These are phyloP conservation scores for Sterrhoptilus dennistouni DNA, from an alignment of 2,113 vertebrate genomes.

Conservation along the genomic window DNA sequence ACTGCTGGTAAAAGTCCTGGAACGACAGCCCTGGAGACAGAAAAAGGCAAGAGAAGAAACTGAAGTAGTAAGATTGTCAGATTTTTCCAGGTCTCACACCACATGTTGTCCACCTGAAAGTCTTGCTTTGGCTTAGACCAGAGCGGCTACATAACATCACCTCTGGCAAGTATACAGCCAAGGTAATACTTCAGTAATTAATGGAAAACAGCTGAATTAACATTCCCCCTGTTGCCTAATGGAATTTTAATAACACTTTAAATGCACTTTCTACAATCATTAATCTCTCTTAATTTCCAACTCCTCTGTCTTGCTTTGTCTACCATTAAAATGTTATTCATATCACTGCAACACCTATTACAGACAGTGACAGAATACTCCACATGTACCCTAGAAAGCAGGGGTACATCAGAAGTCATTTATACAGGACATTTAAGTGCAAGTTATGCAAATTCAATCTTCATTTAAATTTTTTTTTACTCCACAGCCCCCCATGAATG, in stretches of 20 bases:
- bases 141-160: background rate
- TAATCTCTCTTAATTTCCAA: background rate
- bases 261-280: background rate
- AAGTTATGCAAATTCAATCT: background rate
- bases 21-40: slow-evolving; percentile 87
- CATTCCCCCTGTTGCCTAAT: background rate
- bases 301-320: background rate
- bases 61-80: background rate
- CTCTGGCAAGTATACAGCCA: background rate
- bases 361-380: background rate
- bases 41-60: background rate
- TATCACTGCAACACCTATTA: background rate
- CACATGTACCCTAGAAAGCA: background rate
- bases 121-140: background rate
- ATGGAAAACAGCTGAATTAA: background rate
- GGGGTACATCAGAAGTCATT: background rate
- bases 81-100: background rate
- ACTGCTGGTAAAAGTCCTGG: slow-evolving; percentile 98
- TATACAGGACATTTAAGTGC: background rate
- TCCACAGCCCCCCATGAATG: background rate
- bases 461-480: background rate
- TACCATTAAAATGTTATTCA: background rate
- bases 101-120: background rate
- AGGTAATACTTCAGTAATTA: background rate
- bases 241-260: background rate